Evolutionary conservation across 2,797 vertebrate species (phyloP).

Genomic region (Denticeps clupeoides): DNA sequence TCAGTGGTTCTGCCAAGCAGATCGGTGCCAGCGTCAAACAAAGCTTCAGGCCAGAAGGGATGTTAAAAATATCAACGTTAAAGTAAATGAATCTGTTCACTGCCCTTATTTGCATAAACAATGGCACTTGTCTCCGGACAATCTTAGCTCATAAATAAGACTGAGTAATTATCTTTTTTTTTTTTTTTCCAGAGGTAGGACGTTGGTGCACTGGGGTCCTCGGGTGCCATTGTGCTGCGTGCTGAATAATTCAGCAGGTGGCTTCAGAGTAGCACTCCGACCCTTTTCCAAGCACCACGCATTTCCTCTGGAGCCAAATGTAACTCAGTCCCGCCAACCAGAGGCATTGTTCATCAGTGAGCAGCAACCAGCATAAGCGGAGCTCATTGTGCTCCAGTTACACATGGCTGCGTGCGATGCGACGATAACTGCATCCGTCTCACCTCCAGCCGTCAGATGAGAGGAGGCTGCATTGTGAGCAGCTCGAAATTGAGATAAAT

Average conservation of each 20-base stretch:
- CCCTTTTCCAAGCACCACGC: conserved; percentile 6
- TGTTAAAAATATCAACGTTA: conserved; percentile 18
- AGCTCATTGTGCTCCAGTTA: too few species aligned
- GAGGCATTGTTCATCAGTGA: too few species aligned
- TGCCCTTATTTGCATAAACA: conserved; percentile 21
- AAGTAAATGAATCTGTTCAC: conserved; percentile 15
- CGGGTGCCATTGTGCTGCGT: background rate
- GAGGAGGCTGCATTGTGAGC: too few species aligned
- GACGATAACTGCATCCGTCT: too few species aligned
- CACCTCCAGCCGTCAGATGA: too few species aligned
- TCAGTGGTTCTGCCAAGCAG: background rate
- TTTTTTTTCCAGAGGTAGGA: background rate
- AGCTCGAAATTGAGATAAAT: too few species aligned
- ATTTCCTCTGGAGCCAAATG: conserved; percentile 21
- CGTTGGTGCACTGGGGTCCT: conserved; percentile 4
- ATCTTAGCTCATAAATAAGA: conserved; percentile 9
- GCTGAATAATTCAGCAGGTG: conserved; percentile 20
- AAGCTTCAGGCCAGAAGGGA: conserved; percentile 2
- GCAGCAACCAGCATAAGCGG: too few species aligned
- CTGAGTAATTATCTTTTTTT: conserved; percentile 12
- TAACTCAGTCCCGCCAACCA: too few species aligned
- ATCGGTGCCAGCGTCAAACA: background rate
- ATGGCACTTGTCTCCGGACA: conserved; percentile 3
- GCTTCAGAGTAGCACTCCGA: conserved; percentile 10
- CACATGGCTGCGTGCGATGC: too few species aligned